These are phyloP conservation scores for Nansenia antarctica DNA, from an alignment of 2,113 vertebrate species.

Conservation along the genomic window DNA sequence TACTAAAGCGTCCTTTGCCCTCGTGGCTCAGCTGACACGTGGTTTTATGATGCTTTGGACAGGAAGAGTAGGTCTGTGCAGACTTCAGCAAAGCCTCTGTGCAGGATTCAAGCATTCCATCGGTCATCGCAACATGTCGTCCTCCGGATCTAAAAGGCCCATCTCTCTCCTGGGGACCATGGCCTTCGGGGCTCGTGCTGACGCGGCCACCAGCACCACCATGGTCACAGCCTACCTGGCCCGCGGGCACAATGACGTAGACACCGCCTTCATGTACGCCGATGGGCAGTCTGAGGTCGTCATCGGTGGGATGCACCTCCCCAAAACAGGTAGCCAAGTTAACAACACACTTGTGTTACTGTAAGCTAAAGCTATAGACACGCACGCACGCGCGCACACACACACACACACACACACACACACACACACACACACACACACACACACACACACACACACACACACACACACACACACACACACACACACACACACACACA, in stretches of 20 bases:
- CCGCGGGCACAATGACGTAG: conserved; percentile 78
- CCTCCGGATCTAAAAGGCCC: conserved; percentile 52
- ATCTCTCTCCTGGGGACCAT: conserved; percentile 84
- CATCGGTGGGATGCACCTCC: conserved; percentile 80
- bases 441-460: too few species aligned
- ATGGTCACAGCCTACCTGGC: conserved; percentile 78
- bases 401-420: too few species aligned
- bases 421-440: too few species aligned
- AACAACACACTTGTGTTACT: too few species aligned
- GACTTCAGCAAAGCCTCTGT: neutral
- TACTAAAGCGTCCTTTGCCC: conserved; percentile 37
- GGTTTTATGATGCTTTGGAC: conserved; percentile 52
- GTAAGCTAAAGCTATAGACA: too few species aligned
- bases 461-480: too few species aligned
- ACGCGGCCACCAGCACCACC: conserved; percentile 69
- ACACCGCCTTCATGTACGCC: conserved; percentile 87
- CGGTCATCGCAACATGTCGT: conserved; percentile 62
- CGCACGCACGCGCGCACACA: too few species aligned
- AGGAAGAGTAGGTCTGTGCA: conserved; percentile 5
- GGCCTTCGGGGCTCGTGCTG: conserved; percentile 85
- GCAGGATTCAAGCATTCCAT: neutral
- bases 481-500: too few species aligned
- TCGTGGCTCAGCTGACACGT: conserved; percentile 1
- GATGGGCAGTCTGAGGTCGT: conserved; percentile 85
- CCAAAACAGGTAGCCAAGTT: conserved; percentile 66